Evolutionary conservation across 2,113 vertebrate genomes (phyloP), one percentile per base, ranked within the genome.

Genomic region (Okapia johnstoni): DNA sequence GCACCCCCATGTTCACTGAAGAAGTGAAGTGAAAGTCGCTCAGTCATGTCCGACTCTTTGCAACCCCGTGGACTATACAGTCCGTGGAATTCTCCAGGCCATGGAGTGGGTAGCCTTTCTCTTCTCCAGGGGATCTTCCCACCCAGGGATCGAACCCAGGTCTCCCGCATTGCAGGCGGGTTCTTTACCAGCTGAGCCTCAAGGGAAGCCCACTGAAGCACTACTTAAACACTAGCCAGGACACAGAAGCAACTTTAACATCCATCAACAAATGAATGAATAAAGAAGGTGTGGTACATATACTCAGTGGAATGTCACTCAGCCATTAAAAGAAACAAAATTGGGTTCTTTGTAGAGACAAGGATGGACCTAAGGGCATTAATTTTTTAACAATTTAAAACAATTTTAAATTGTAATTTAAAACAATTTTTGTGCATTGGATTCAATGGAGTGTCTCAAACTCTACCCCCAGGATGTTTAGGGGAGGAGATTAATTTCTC

Each of bases 111-210:
- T 70, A 36, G 63, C 19, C 63, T 36, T 70, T 70, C 19, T n/a
- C 63, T 70, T 36, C 63, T 70, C 63, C n/a, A 70, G 17, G 17
- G n/a, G n/a, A 11, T 70, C 63, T 66, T 66, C 63, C 63, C 9
- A 70, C 3, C 13, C n/a, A 70, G n/a, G n/a, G n/a, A 70, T 36
- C 2, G 2, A 70, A 36, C 63, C 19, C n/a, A 70, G 63, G 63
- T 36, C n/a, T 70, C 63, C n/a, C 2, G 0, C n/a, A 36, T 70
- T 70, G 63, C 63, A 3, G 19, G 63, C 4, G 0, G 63, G 21
- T 12, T 21, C n/a, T 70, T 70, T 23, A 36, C n/a, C 63, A 36
- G 1, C n/a, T 36, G n/a, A 23, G 63, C n/a, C 63, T 23, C 63
- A 5, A 36, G 19, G 63, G n/a, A 70, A 70, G 63, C n/a, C 63